phyloP scores from a whole-genome alignment of 2,113 vertebrate species.

The Todiramphus chloris region DNA sequence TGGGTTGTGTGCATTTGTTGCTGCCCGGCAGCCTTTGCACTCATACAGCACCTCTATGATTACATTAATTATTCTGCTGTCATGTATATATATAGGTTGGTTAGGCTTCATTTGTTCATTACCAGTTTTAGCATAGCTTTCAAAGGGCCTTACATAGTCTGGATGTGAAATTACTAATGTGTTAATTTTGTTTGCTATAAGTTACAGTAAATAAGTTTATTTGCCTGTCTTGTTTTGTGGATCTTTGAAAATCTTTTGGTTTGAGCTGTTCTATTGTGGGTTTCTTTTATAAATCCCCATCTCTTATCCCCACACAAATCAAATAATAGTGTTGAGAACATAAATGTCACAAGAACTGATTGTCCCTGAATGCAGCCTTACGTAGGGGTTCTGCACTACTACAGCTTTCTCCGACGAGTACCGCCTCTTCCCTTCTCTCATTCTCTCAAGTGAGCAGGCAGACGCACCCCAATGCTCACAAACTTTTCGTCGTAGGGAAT shows the following conservation, averaged over 20 bases:
- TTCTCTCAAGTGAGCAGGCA: accelerated
- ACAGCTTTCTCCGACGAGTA: not conserved
- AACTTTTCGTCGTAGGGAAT: not conserved
- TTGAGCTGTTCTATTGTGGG: not conserved
- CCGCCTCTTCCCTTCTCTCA: accelerated
- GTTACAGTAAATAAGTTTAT: not conserved
- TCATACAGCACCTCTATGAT: not conserved
- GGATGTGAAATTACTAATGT: not conserved
- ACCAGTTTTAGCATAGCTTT: not conserved
- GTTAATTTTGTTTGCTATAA: not conserved
- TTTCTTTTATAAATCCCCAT: not conserved
- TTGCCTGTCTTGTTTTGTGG: not conserved
- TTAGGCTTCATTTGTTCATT: not conserved
- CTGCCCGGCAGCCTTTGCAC: accelerated
- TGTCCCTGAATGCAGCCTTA: not conserved
- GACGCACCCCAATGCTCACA: not conserved
- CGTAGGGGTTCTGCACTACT: not conserved
- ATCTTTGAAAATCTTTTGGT: not conserved
- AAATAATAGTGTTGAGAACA: not conserved
- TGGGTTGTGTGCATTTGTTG: not conserved
- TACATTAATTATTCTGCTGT: not conserved
- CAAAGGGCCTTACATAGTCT: not conserved
- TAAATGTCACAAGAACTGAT: not conserved
- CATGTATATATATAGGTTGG: not conserved
- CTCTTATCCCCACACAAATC: no score